phyloP scores from a whole-genome alignment of 2,888 invertebrate species.

The Prosopocoilus inquinatus region DNA sequence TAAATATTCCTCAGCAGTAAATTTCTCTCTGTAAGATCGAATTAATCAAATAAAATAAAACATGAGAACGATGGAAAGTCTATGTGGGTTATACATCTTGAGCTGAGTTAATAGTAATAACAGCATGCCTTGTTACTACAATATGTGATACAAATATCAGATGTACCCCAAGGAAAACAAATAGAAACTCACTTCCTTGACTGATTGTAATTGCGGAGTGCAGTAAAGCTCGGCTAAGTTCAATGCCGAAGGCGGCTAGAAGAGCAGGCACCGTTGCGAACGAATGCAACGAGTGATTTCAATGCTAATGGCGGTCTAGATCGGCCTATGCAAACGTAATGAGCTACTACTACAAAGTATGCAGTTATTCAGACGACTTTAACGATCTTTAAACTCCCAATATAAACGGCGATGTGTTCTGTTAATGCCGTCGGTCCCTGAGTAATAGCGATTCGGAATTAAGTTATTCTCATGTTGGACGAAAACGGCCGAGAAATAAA shows the following conservation, averaged over 20 bases:
- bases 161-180: conserved; percentile 13
- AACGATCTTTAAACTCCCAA: conserved; percentile 5
- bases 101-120: neutral
- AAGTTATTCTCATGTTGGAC: conserved; percentile 6
- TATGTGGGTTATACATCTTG: conserved; percentile 2
- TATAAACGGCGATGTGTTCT: neutral
- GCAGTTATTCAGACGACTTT: conserved; percentile 16
- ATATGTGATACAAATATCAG: conserved; percentile 17
- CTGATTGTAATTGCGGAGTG: conserved; percentile 19
- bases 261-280: conserved; percentile 17
- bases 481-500: conserved; percentile 8
- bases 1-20: too few species aligned
- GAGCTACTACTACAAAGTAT: conserved; percentile 19
- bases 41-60: too few species aligned
- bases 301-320: conserved; percentile 23
- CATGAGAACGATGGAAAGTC: neutral
- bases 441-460: conserved; percentile 11
- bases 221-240: conserved; percentile 23
- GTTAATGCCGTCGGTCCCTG: neutral
- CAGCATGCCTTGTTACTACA: conserved; percentile 5
- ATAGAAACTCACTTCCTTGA: conserved; percentile 22
- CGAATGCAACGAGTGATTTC: conserved; percentile 21
- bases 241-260: conserved; percentile 22
- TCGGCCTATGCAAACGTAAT: conserved; percentile 21
- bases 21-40: too few species aligned